These are phyloP conservation scores for Scophthalmus maximus DNA, from an alignment of 2,113 vertebrate species.

Conservation along the genomic window DNA sequence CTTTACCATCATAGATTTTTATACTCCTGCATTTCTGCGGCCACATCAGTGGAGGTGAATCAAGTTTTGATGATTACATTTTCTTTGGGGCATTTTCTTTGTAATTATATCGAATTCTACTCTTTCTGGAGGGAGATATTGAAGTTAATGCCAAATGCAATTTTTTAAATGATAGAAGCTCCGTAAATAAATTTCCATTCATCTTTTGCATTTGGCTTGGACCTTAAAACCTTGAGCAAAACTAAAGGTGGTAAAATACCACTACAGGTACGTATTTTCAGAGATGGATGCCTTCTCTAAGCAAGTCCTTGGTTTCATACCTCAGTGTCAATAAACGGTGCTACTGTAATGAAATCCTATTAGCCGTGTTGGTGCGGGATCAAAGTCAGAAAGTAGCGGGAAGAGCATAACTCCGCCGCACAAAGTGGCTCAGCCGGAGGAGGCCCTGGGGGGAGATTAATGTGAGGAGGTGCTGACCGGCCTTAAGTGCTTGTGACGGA, in stretches of 20 bases:
- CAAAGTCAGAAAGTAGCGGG: conserved; percentile 34
- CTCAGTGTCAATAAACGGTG: conserved; percentile 1
- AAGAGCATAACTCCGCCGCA: conserved; percentile 45
- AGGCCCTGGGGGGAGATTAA: conserved; percentile 60
- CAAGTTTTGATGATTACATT: too few relatives aligned
- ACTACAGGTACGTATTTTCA: not conserved
- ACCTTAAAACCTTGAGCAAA: too few relatives aligned
- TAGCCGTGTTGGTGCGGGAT: conserved; percentile 25
- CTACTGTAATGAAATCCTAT: conserved; percentile 58
- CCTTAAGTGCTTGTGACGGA: conserved; percentile 48
- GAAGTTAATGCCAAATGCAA: too few relatives aligned
- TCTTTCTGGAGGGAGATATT: too few relatives aligned
- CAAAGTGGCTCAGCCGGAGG: conserved; percentile 35
- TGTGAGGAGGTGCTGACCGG: conserved; percentile 26
- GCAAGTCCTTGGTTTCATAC: conserved; percentile 18
- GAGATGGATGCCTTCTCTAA: not conserved
- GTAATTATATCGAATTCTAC: too few relatives aligned
- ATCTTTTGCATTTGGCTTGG: too few relatives aligned
- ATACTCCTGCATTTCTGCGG: too few relatives aligned
- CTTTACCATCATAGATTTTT: too few relatives aligned
- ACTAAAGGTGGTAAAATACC: not conserved
- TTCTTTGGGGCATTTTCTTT: too few relatives aligned
- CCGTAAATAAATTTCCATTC: too few relatives aligned
- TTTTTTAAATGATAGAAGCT: too few relatives aligned
- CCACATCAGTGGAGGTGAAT: too few relatives aligned